These are phyloP conservation scores for Eustalomyia histrio DNA, from an alignment of 2,888 invertebrate species.

Conservation along the genomic window DNA sequence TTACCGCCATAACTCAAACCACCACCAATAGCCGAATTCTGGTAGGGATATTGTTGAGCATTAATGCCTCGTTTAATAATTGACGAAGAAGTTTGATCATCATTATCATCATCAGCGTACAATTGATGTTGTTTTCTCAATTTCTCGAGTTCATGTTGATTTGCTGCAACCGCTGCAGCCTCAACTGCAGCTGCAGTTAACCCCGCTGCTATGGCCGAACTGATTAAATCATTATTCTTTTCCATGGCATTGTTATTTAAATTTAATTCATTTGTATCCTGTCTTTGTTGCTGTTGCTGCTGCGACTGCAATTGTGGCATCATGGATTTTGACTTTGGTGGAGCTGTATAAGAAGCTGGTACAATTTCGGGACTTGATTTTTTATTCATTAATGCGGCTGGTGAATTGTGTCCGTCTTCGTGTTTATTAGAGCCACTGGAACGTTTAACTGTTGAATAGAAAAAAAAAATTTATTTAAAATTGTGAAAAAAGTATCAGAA, in stretches of 20 bases:
- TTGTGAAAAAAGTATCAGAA: no score
- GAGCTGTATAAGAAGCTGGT: conserved; percentile 73
- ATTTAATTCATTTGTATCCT: conserved; percentile 32
- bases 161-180: conserved; percentile 73
- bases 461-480: background rate
- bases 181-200: conserved; percentile 72
- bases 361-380: conserved; percentile 77
- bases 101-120: conserved; percentile 66
- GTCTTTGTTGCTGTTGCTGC: conserved; percentile 31
- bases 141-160: conserved; percentile 68
- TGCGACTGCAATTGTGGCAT: conserved; percentile 23
- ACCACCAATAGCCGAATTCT: conserved; percentile 27
- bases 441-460: conserved; percentile 70
- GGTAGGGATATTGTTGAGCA: conserved; percentile 68
- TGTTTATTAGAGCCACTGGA: conserved; percentile 63
- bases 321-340: conserved; percentile 65
- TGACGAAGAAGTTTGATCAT: conserved; percentile 64
- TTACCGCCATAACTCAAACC: conserved; percentile 29
- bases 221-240: conserved; percentile 70
- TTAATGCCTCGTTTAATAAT: conserved; percentile 76
- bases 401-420: conserved; percentile 45
- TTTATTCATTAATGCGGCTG: conserved; percentile 69
- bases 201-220: conserved; percentile 68
- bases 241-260: conserved; percentile 53
- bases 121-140: conserved; percentile 65